phyloP scores from a whole-genome alignment of 1,140 invertebrate species.

The Ceratosolen solmsi region DNA sequence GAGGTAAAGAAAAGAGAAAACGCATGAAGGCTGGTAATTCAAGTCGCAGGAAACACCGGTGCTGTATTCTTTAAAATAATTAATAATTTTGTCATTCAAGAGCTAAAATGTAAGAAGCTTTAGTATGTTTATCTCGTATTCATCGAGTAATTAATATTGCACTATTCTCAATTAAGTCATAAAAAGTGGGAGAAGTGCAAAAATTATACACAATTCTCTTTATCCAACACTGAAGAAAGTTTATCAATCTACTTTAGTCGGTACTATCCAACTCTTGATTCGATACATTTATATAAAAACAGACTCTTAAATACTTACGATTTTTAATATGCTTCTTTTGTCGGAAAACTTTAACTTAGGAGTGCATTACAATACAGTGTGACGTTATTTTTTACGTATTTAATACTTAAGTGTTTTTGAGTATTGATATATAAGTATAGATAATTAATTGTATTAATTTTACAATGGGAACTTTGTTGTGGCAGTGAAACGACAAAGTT shows the following conservation, averaged over 20 bases:
- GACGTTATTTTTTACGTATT: constrained; percentile 35
- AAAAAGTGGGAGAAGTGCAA: constrained; percentile 34
- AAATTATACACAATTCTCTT: constrained; percentile 36
- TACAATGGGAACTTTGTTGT: constrained; percentile 20
- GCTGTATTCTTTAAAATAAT: constrained; percentile 67
- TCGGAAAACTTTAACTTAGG: constrained; percentile 14
- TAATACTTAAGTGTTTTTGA: constrained; percentile 42
- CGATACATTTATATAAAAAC: constrained; percentile 26
- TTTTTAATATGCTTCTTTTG: constrained; percentile 13
- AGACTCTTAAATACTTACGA: neutral
- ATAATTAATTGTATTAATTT: constrained; percentile 42
- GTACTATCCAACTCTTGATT: constrained; percentile 20
- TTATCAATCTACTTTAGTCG: constrained; percentile 10
- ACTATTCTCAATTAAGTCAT: constrained; percentile 38
- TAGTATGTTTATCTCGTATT: constrained; percentile 45
- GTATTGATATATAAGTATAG: constrained; percentile 47
- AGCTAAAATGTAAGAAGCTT: constrained; percentile 49
- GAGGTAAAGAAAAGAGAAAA: constrained; percentile 80
- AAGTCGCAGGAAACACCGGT: constrained; percentile 66
- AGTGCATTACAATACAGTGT: constrained; percentile 27
- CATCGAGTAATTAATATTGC: constrained; percentile 45
- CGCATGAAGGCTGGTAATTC: constrained; percentile 68
- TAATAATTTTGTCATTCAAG: constrained; percentile 44
- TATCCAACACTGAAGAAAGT: constrained; percentile 19
- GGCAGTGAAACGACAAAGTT: constrained; percentile 14